Evolutionary conservation across 2,797 vertebrate species (phyloP), one percentile per base, ranked within the genome.

Genomic region (Fistularia tabacaria): DNA sequence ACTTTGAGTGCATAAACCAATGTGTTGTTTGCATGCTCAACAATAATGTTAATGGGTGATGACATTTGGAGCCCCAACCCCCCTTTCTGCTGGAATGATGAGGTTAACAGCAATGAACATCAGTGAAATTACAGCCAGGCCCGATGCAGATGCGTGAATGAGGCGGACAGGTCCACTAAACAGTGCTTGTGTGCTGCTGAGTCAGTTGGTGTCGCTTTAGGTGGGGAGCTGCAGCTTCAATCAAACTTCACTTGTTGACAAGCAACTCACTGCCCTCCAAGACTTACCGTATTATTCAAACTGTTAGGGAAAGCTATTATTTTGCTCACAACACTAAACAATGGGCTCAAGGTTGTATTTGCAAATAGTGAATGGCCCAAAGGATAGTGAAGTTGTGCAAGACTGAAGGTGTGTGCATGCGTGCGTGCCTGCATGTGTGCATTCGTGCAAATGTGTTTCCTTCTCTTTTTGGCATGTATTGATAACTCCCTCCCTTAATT

Each of bases 311-410:
- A 82, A 76, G 80, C 71, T 71, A 49, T 71, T 69, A 74, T 73
- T 83, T 80, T 73, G 68, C 56, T 67, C 46, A n/a, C n/a, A 54
- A 13, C 43, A 10, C 51, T 8, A 39, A 65, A 47, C 3, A 13
- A 39, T 14, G 55, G 71, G 57, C 57, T 46, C 46, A 49, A 59
- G 64, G 74, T 66, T 69, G 76, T 81, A 77, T 77, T 75, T 67
- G 69, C 49, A 10, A 52, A 51, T 54, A 51, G 60, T 47, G 56
- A 38, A 44, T 50, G 58, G 41, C 48, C 52, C 10, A 36, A 54
- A 64, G 76, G 71, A 80, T 54, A 69, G 69, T 79, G 82, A 82
- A 84, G 85, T 88, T 89, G 78, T 67, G 85, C 80, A 88, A 87
- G 73, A 48, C 7, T 36, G 55, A 78, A 86, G 86, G 87, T 80